Evolutionary conservation across 2,888 invertebrate genomes (phyloP).

Genomic region (Noctua comes): DNA sequence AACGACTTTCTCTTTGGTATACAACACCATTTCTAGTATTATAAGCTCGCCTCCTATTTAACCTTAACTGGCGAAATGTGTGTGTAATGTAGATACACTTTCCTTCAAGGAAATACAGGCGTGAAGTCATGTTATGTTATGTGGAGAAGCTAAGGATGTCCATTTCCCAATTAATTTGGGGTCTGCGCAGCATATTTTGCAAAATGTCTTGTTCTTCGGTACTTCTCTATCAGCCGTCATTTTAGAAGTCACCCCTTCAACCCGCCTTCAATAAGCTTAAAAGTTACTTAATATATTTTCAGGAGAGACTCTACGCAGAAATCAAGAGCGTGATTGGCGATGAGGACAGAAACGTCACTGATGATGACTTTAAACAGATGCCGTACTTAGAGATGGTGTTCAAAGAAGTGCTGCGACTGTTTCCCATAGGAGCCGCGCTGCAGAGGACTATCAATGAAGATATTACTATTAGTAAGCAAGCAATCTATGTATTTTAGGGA

Average conservation of each 20-base stretch:
- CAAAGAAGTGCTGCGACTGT: slow-evolving; percentile 82
- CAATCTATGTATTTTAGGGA: too few species aligned
- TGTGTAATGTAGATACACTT: too few species aligned
- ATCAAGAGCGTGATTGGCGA: slow-evolving; percentile 77
- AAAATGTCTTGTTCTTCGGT: background rate
- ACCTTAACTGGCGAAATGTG: too few species aligned
- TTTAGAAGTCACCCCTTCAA: background rate
- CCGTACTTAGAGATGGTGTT: slow-evolving; percentile 84
- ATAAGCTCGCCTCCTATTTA: too few species aligned
- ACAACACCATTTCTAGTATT: too few species aligned
- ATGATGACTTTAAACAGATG: slow-evolving; percentile 81
- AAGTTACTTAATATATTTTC: slow-evolving; percentile 42
- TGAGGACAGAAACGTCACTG: slow-evolving; percentile 73
- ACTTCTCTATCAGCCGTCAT: background rate
- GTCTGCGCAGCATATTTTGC: background rate
- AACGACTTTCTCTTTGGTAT: background rate
- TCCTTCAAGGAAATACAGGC: too few species aligned
- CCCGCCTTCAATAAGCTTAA: background rate
- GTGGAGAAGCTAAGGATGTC: background rate
- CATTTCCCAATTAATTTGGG: background rate
- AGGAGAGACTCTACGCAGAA: slow-evolving; percentile 82
- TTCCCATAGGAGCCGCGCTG: slow-evolving; percentile 82
- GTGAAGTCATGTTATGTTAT: background rate
- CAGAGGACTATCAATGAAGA: slow-evolving; percentile 82
- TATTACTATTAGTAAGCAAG: slow-evolving; percentile 76